phyloP scores from a whole-genome alignment of 2,888 invertebrate species.

The Marasmarcha lunaedactyla region DNA sequence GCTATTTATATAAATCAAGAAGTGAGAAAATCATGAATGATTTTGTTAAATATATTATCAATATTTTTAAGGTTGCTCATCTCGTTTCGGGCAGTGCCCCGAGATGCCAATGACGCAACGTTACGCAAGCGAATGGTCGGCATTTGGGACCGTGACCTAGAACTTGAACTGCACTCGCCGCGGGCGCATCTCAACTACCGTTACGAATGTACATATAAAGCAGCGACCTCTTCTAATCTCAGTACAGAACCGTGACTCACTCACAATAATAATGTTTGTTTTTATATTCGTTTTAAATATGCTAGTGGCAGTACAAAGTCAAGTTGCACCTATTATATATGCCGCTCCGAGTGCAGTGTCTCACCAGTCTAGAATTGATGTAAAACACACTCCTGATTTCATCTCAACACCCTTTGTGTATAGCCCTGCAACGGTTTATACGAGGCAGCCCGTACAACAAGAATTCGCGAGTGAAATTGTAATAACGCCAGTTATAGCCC shows the following conservation, averaged over 20 bases:
- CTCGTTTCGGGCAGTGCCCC: slow-evolving; percentile 49
- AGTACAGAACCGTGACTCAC: not conserved
- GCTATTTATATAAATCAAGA: not conserved
- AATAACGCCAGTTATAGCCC: slow-evolving; percentile 25
- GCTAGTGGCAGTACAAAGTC: slow-evolving; percentile 24
- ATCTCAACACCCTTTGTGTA: slow-evolving; percentile 37
- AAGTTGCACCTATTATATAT: slow-evolving; percentile 37
- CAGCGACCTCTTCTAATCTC: not conserved
- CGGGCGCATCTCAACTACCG: slow-evolving; percentile 35
- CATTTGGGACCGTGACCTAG: slow-evolving; percentile 15
- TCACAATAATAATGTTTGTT: not conserved
- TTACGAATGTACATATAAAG: slow-evolving; percentile 23
- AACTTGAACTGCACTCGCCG: slow-evolving; percentile 46
- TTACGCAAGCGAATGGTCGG: slow-evolving; percentile 31
- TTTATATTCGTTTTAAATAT: slow-evolving; percentile 16
- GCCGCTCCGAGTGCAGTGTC: slow-evolving; percentile 67
- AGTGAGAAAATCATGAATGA: not conserved
- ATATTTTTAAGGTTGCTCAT: slow-evolving; percentile 16
- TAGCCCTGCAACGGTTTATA: slow-evolving; percentile 28
- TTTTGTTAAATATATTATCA: not conserved
- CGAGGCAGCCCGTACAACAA: slow-evolving; percentile 18
- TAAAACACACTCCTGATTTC: slow-evolving; percentile 37
- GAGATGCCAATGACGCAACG: slow-evolving; percentile 41
- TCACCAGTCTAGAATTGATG: slow-evolving; percentile 66
- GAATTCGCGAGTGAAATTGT: slow-evolving; percentile 23